phyloP scores from a whole-genome alignment of 2,888 invertebrate species.

The Embidobia sp. region DNA sequence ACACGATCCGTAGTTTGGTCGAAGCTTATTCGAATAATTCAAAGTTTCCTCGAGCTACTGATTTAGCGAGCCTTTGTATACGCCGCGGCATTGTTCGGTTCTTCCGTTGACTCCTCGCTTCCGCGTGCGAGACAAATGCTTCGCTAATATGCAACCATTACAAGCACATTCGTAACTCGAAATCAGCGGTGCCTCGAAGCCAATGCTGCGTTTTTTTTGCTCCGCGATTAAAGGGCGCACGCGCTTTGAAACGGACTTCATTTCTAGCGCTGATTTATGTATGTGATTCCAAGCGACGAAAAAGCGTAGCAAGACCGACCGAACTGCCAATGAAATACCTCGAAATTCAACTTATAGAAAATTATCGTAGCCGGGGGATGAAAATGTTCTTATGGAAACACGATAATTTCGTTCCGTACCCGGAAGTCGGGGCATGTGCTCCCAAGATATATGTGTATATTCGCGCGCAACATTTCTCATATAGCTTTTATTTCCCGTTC shows the following conservation, averaged over 20 bases:
- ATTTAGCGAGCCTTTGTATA: slow-evolving; percentile 46
- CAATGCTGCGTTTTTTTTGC: slow-evolving; percentile 44
- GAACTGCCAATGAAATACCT: slow-evolving; percentile 43
- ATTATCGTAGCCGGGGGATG: slow-evolving; percentile 40
- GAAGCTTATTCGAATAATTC: slow-evolving; percentile 40
- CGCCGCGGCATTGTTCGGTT: slow-evolving; percentile 44
- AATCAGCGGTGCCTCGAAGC: slow-evolving; percentile 14
- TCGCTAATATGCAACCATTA: slow-evolving; percentile 50
- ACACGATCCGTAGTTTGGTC: slow-evolving; percentile 24
- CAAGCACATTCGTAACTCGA: slow-evolving; percentile 31
- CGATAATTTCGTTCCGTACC: slow-evolving; percentile 42
- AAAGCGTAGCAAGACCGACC: slow-evolving; percentile 19
- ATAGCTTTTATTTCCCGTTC: slow-evolving; percentile 15
- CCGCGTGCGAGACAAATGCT: slow-evolving; percentile 48
- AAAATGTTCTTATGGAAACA: slow-evolving; percentile 37
- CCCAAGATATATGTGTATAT: slow-evolving; percentile 32
- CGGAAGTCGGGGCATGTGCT: slow-evolving; percentile 15
- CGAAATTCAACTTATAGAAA: slow-evolving; percentile 45
- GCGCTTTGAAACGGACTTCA: slow-evolving; percentile 34
- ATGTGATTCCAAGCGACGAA: slow-evolving; percentile 43
- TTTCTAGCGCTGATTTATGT: slow-evolving; percentile 40
- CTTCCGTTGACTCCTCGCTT: slow-evolving; percentile 33
- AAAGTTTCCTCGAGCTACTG: slow-evolving; percentile 45
- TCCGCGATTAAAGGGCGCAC: background rate
- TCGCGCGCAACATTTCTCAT: slow-evolving; percentile 34